These are phyloP conservation scores for Talpa occidentalis DNA, from an alignment of 2,113 vertebrate species.

Conservation along the genomic window DNA sequence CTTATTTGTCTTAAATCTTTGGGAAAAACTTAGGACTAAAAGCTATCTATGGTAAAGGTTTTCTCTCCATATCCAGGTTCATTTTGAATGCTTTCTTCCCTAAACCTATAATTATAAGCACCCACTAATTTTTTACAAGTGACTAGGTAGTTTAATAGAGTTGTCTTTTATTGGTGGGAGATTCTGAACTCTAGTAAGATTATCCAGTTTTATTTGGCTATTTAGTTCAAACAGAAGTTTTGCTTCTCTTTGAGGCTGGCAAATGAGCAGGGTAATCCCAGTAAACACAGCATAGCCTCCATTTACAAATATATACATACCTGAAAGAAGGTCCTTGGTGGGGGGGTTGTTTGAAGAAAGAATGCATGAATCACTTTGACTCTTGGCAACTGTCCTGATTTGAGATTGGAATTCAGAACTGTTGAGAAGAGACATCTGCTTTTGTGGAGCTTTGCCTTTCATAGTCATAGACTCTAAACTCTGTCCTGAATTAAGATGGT, in stretches of 20 bases:
- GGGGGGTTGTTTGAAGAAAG: constrained; percentile 77
- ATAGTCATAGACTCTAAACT: constrained; percentile 44
- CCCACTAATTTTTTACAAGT: constrained; percentile 30
- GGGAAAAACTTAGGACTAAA: constrained; percentile 20
- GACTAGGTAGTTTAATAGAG: not conserved
- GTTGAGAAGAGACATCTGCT: constrained; percentile 49
- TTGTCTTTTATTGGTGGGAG: constrained; percentile 28
- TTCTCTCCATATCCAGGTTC: not conserved
- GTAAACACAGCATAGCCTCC: constrained; percentile 34
- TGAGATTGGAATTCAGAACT: constrained; percentile 39
- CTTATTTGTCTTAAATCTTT: constrained; percentile 33
- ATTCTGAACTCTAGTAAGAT: constrained; percentile 9
- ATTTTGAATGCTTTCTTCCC: constrained; percentile 17
- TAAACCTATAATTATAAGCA: constrained; percentile 23
- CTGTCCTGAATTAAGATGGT: not conserved
- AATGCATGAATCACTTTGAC: constrained; percentile 57
- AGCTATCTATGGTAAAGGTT: constrained; percentile 39
- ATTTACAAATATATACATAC: constrained; percentile 81
- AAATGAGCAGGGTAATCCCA: constrained; percentile 29
- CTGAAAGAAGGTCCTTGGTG: constrained; percentile 92
- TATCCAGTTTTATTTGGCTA: constrained; percentile 46
- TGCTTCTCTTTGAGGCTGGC: constrained; percentile 16
- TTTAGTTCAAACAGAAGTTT: constrained; percentile 40
- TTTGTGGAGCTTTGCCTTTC: constrained; percentile 3
- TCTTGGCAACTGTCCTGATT: constrained; percentile 51